A percentile compares a stretch with the other conserved stretches of the same genome.
These are phyloP conservation scores for Platyura marginata DNA, from an alignment of 1,140 invertebrate genomes.

Conservation along the genomic window DNA sequence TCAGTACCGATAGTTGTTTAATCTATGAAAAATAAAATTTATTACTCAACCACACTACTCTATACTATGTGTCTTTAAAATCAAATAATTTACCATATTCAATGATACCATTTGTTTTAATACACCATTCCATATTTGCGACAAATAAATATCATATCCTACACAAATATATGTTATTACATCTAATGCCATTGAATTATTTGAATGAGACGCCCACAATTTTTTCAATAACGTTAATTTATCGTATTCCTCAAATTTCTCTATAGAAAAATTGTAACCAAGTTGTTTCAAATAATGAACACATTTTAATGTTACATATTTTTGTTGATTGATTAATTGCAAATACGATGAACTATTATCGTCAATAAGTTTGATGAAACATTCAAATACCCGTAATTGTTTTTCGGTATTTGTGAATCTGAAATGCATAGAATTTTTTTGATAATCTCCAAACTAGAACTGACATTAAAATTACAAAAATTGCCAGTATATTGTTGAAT, in stretches of 20 bases:
- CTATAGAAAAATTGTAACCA: constrained; percentile 19
- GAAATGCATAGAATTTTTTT: not conserved
- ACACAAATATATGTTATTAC: constrained; percentile 22
- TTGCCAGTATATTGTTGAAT: constrained; percentile 6
- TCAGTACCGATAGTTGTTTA: no score
- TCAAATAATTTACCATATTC: constrained; percentile 12
- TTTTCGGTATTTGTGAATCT: constrained; percentile 17
- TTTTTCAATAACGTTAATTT: constrained; percentile 21
- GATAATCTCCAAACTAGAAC: no score
- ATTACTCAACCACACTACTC: no score
- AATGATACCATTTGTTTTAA: constrained; percentile 21
- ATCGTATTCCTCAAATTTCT: constrained; percentile 17
- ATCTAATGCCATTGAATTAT: constrained; percentile 17
- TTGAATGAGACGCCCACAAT: constrained; percentile 19
- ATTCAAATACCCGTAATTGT: constrained; percentile 22
- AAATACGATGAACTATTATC: constrained; percentile 14
- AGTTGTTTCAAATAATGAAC: constrained; percentile 19
- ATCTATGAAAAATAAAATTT: no score
- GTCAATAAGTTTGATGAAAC: constrained; percentile 19
- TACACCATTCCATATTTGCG: constrained; percentile 23
- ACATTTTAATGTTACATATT: constrained; percentile 21
- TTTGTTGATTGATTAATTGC: constrained; percentile 14
- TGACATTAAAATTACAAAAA: not conserved
- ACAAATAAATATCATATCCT: constrained; percentile 18
- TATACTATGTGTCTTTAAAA: not conserved